Evolutionary conservation across 2,888 invertebrate genomes (phyloP).

Genomic region (Scaptomyza flava): DNA sequence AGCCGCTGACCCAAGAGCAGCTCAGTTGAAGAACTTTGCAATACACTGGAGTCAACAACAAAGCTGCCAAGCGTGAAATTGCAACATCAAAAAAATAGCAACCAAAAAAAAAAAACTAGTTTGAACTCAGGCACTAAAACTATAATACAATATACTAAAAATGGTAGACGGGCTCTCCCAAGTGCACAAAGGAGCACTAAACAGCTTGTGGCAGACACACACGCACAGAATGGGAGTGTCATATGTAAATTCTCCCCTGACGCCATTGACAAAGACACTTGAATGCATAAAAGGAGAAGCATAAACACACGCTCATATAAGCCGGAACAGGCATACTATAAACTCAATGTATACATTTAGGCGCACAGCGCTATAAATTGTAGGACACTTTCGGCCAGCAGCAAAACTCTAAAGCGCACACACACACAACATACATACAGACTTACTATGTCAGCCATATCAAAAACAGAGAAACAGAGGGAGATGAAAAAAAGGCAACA

Average conservation of each 20-base stretch:
- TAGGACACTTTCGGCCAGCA: conserved; percentile 65
- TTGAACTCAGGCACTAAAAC: conserved; percentile 70
- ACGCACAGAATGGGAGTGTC: conserved; percentile 60
- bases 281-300: conserved; percentile 36
- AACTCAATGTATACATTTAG: conserved; percentile 77
- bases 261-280: conserved; percentile 79
- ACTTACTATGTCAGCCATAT: conserved; percentile 27
- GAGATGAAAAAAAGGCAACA: conserved; percentile 6
- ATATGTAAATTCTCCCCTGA: conserved; percentile 79
- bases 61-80: conserved; percentile 75
- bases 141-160: conserved; percentile 80
- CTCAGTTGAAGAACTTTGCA: conserved; percentile 20
- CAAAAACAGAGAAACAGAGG: conserved; percentile 26
- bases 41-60: conserved; percentile 65
- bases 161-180: conserved; percentile 59
- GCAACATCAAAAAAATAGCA: conserved; percentile 68
- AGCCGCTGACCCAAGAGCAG: conserved; percentile 58
- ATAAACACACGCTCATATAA: conserved; percentile 14
- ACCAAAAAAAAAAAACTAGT: conserved; percentile 30
- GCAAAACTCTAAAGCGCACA: conserved; percentile 68
- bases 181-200: conserved; percentile 75
- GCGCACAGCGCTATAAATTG: conserved; percentile 71
- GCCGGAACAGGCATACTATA: conserved; percentile 59
- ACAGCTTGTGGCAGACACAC: conserved; percentile 58
- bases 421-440: conserved; percentile 9